These are phyloP conservation scores for Lithobates pipiens DNA, from an alignment of 2,797 vertebrate species.

Conservation along the genomic window DNA sequence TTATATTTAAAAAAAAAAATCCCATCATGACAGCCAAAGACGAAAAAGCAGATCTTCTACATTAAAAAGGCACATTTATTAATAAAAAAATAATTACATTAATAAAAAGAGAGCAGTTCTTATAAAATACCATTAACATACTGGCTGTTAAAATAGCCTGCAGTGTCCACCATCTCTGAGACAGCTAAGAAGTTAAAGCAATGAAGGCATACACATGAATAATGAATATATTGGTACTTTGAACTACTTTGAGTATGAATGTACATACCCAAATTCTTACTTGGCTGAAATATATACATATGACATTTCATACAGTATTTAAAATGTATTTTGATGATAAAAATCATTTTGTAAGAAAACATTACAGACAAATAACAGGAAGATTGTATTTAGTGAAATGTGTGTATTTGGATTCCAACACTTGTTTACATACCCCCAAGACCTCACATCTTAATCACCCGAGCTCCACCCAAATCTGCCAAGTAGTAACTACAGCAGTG, in stretches of 20 bases:
- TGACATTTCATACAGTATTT: constrained; percentile 6
- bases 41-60: constrained; percentile 25
- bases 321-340: background rate
- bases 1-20: constrained; percentile 13
- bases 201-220: constrained; percentile 19
- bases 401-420: background rate
- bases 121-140: constrained; percentile 1
- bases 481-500: background rate
- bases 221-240: background rate
- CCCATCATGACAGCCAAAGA: constrained; percentile 6
- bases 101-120: constrained; percentile 25
- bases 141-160: constrained; percentile 16
- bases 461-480: background rate
- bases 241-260: constrained; percentile 7
- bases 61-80: constrained; percentile 57
- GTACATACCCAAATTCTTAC: constrained; percentile 7
- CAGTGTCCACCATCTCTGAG: background rate
- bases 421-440: background rate
- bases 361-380: background rate
- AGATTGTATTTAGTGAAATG: background rate
- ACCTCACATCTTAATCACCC: background rate
- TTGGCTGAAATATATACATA: background rate
- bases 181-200: constrained; percentile 12
- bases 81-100: constrained; percentile 35
- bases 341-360: background rate